Conservation (phyloP, 2,113 vertebrate species). For the Cyanocitta stelleri region DNA sequence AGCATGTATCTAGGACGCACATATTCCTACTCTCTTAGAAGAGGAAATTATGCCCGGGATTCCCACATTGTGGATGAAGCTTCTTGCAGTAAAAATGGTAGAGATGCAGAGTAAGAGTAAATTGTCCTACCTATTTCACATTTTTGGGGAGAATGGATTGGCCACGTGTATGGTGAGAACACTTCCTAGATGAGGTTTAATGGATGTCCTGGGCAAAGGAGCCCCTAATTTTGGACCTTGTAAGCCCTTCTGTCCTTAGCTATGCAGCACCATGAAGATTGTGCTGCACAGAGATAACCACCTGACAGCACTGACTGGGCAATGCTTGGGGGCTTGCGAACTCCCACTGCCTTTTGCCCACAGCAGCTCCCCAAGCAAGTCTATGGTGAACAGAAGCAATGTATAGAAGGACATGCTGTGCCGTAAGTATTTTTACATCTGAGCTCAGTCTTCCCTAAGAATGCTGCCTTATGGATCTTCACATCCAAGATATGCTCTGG, state of each 20-base stretch:
- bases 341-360: not conserved
- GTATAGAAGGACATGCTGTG: not conserved
- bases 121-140: not conserved
- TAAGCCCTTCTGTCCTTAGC: not conserved
- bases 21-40: not conserved
- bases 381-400: not conserved
- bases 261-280: not conserved
- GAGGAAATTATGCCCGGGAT: not conserved
- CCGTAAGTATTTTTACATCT: not conserved
- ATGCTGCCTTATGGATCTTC: not conserved
- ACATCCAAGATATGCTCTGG: not conserved
- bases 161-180: not conserved
- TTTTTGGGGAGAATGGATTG: not conserved
- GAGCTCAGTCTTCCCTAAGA: not conserved
- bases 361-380: not conserved
- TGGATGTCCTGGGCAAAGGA: not conserved
- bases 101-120: not conserved
- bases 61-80: not conserved
- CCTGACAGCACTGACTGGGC: not conserved
- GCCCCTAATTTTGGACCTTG: not conserved
- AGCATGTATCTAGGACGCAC: not conserved
- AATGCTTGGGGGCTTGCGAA: not conserved
- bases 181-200: not conserved
- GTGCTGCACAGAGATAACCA: not conserved
- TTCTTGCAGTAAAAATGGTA: not conserved